Base-by-base conservation (phyloP, 2,797 vertebrate genomes). In the Pterois miles region DNA sequence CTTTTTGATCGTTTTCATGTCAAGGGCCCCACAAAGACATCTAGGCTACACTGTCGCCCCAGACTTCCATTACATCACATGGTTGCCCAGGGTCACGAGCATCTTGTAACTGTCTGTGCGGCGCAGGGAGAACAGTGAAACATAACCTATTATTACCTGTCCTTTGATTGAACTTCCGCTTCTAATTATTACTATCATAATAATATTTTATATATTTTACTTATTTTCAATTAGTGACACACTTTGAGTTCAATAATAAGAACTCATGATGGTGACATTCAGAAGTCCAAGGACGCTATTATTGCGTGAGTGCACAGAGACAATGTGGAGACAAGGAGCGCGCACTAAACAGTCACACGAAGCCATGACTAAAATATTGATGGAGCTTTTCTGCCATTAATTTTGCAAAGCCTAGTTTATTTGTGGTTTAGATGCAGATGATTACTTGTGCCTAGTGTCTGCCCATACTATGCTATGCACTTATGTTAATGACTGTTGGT, bases 361-460 rank as follows among this genome's bases (percentile, higher is more conserved):
- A 80, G 36, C 81, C 71, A 50, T 38, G 65, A 60, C 63, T 89
- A 4, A 90, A 89, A 89, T 89, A 89, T 84, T 88, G 43, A 92
- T 91, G 64, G 52, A 56, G 71, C 76, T 65, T 81, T 74, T 59
- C n/a, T 58, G 65, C 50, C 80, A 72, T 85, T 63, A 81, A 81
- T 89, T 74, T 82, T 86, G 74, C 79, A 85, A 63, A 1, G 60
- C n/a, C 50, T 78, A 84, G 82, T 82, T 85, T 78, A 77, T 83
- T 69, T 62, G 64, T 33, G 66, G 14, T 8, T 52, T 46, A 20
- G 11, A 56, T 56, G 33, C 8, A 6, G 33, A 2, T n/a, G 11
- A 8, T 43, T 53, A 20, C 38, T 46, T 75, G 3, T 46, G 3
- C 54, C 13, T 72, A 50, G 7, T 20, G 36, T 67, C 22, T 76